Percentiles rank a stretch among this genome's conserved stretches.
phyloP scores from a whole-genome alignment of 2,797 vertebrate genomes.

The Sylvia borin region DNA sequence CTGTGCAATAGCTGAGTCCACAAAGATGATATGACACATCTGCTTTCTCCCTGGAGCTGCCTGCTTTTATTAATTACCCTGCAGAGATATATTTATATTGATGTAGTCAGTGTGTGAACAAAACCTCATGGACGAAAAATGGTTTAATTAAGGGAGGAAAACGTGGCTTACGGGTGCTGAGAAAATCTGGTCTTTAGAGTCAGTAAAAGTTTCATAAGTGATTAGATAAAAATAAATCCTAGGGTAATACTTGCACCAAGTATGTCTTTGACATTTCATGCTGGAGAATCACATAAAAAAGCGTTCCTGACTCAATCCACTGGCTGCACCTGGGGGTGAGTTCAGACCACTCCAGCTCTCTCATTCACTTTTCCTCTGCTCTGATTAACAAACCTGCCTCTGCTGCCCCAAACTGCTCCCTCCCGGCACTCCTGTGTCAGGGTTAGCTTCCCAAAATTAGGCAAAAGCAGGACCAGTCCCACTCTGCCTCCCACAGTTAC shows the following conservation, averaged over 20 bases:
- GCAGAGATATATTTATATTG: conserved; percentile 3
- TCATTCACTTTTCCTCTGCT: background rate
- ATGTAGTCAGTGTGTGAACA: conserved; percentile 25
- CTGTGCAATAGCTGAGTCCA: background rate
- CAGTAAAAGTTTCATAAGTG: background rate
- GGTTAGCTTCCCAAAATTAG: accelerated
- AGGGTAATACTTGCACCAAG: background rate
- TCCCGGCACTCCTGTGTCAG: background rate
- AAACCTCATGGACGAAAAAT: background rate
- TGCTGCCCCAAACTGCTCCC: background rate
- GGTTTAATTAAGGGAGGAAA: conserved; percentile 3
- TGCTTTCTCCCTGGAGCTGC: background rate
- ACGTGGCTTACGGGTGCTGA: background rate
- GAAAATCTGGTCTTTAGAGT: background rate
- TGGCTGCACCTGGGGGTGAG: background rate
- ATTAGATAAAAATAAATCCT: background rate
- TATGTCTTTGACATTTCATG: background rate
- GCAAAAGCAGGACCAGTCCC: background rate
- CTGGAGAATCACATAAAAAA: background rate
- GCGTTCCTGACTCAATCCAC: background rate
- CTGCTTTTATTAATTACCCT: background rate
- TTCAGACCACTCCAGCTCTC: background rate
- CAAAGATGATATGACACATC: background rate
- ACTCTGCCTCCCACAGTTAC: accelerated
- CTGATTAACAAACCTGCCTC: background rate